phyloP scores from a whole-genome alignment of 2,888 invertebrate species.

The Poecilobothrus nobilitatus region DNA sequence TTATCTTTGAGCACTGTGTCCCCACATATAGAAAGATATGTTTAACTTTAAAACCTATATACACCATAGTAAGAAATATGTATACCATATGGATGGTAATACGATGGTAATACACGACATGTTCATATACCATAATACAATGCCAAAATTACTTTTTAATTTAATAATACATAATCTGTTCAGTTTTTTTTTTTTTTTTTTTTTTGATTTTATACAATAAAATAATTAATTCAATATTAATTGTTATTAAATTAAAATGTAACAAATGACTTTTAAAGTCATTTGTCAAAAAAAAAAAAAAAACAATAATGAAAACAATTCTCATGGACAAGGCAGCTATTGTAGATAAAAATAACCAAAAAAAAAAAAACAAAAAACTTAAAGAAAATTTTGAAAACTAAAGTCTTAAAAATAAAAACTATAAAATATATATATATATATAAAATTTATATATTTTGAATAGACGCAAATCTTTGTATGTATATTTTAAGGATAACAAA shows the following conservation, averaged over 20 bases:
- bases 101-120: no score
- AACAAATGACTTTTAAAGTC: no score
- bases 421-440: slow-evolving; percentile 24
- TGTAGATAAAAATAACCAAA: slow-evolving; percentile 38
- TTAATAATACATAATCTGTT: no score
- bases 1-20: no score
- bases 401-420: slow-evolving; percentile 20
- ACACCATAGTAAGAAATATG: no score
- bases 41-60: no score
- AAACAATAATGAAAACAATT: slow-evolving; percentile 33
- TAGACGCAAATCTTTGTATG: slow-evolving; percentile 21
- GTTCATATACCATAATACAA: no score
- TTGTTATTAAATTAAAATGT: slow-evolving; percentile 8
- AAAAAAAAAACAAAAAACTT: slow-evolving; percentile 7
- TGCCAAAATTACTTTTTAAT: no score
- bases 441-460: slow-evolving; percentile 5
- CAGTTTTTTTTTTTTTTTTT: slow-evolving; percentile 20
- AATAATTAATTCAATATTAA: slow-evolving; percentile 13
- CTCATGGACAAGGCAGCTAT: slow-evolving; percentile 46
- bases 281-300: no score
- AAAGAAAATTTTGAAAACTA: slow-evolving; percentile 11
- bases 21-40: no score
- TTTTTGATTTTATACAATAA: no score
- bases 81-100: no score
- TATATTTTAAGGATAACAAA: slow-evolving; percentile 14